Percentiles rank a stretch among this genome's conserved stretches.
Evolutionary conservation across 2,797 vertebrate species (phyloP).

Genomic region (Pangasius larnaudii): DNA sequence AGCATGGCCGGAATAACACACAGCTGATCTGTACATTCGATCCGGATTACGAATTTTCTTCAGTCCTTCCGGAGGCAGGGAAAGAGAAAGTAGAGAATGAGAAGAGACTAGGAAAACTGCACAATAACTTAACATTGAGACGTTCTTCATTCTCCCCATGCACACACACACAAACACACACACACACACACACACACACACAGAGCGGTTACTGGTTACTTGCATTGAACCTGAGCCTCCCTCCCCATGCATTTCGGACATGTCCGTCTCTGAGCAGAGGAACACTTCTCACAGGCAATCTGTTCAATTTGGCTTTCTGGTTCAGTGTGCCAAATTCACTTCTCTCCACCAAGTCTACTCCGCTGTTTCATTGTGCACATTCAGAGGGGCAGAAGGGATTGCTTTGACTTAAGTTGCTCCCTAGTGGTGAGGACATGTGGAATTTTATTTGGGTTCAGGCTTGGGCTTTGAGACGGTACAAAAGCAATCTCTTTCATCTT

Average conservation of each 20-base stretch:
- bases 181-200: constrained; percentile 36
- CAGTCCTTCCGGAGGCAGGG: constrained; percentile 87
- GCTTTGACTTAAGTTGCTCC: constrained; percentile 62
- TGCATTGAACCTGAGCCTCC: not conserved
- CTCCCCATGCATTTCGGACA: constrained; percentile 41
- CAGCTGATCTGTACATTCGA: constrained; percentile 87
- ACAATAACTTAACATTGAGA: constrained; percentile 66
- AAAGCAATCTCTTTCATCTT: constrained; percentile 36
- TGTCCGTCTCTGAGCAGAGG: constrained; percentile 43
- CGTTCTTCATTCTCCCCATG: constrained; percentile 61
- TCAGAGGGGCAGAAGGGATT: constrained; percentile 62
- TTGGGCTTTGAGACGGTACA: constrained; percentile 40
- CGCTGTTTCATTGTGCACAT: constrained; percentile 50
- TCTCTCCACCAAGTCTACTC: constrained; percentile 53
- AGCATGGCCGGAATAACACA: constrained; percentile 86
- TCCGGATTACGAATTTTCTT: constrained; percentile 89
- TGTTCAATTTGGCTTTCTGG: constrained; percentile 42
- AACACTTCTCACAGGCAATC: constrained; percentile 50
- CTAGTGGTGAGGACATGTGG: constrained; percentile 59
- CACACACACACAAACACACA: constrained; percentile 34
- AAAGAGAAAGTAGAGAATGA: constrained; percentile 73
- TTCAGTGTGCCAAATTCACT: constrained; percentile 50
- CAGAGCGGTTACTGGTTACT: not conserved
- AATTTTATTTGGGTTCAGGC: constrained; percentile 36
- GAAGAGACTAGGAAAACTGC: constrained; percentile 77